Conservation (phyloP, 2,797 vertebrate genomes). For the Enteromius treurensis region DNA sequence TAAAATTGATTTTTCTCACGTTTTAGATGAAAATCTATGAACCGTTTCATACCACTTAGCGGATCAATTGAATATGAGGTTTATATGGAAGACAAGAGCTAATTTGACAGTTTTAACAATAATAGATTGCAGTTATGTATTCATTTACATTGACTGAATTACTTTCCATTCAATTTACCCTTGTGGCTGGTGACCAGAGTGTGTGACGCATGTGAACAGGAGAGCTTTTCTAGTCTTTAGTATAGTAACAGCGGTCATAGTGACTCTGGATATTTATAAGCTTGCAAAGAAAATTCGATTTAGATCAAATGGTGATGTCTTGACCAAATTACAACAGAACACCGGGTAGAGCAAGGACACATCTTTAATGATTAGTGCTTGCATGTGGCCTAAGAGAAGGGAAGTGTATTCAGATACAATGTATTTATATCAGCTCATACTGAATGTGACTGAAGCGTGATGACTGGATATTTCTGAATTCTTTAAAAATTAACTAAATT, state of each 20-base stretch:
- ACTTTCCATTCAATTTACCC: constrained; percentile 23
- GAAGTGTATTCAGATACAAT: not conserved
- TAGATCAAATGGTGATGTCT: not conserved
- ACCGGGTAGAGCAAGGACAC: not conserved
- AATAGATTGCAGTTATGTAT: constrained; percentile 9
- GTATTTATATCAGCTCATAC: not conserved
- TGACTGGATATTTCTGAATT: constrained; percentile 4
- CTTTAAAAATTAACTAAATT: not conserved
- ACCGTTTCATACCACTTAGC: constrained; percentile 25
- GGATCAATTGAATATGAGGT: constrained; percentile 29
- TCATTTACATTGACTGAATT: constrained; percentile 15
- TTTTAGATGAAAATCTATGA: constrained; percentile 41
- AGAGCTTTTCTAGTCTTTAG: not conserved
- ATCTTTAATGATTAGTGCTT: not conserved
- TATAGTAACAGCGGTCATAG: not conserved
- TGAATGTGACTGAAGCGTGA: not conserved
- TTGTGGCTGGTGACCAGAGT: not conserved
- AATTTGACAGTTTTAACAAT: constrained; percentile 15
- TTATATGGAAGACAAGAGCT: constrained; percentile 10
- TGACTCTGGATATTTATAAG: not conserved
- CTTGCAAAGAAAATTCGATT: constrained; percentile 1
- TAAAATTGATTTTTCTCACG: constrained; percentile 2
- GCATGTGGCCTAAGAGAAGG: not conserved
- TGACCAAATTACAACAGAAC: not conserved
- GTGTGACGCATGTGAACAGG: not conserved